Base-by-base conservation (phyloP, 2,113 vertebrate genomes). In the Oryzias woworae region DNA sequence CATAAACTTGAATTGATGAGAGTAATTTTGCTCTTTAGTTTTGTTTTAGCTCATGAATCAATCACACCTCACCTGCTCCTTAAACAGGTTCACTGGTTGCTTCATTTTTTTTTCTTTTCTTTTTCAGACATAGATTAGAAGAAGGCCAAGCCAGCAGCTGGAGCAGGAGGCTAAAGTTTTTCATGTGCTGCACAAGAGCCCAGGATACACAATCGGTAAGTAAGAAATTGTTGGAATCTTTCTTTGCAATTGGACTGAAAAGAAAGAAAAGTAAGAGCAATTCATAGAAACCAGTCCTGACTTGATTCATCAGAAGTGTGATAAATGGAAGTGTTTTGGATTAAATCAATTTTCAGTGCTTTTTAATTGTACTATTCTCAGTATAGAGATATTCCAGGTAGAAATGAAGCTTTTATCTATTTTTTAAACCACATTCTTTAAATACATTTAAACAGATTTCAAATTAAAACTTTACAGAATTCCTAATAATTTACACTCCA, bases 121-220 rank as follows among this genome's bases (percentile, higher is more conserved):
- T 18, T 16, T 50, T 49, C 50, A 99, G 97, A 73, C 97, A 99
- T 87, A 92, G 97, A 52, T 84, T 99, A 65, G 97, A 99, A 71
- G 97, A 99, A 63, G 97, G 97, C 7, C 97, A 98, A 72, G 96
- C 97, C 86, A 99, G 95, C 91, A 99, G 96, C 88, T 99, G 97
- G 97, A 96, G 95, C 0, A 93, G 96, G 52, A 91, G 97, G 47
- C 94, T 99, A 17, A 96, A 98, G 47, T 96, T 98, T 72, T 98
- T 98, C 71, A 96, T 98, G 59, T 99, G 97, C 88, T 99, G 97
- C 90, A 97, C 97, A 0, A 88, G 97, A 80, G 96, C 97, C 2
- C 96, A 98, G 81, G 97, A 99, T 78, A 97, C 97, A 0, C 97
- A 99, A 88, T 98, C 96, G 47, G 97, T 99, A 85, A 92, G 97